Evolutionary conservation across 2,797 vertebrate species (phyloP), one percentile per base, ranked within the genome.

Genomic region (Florisuga fusca): DNA sequence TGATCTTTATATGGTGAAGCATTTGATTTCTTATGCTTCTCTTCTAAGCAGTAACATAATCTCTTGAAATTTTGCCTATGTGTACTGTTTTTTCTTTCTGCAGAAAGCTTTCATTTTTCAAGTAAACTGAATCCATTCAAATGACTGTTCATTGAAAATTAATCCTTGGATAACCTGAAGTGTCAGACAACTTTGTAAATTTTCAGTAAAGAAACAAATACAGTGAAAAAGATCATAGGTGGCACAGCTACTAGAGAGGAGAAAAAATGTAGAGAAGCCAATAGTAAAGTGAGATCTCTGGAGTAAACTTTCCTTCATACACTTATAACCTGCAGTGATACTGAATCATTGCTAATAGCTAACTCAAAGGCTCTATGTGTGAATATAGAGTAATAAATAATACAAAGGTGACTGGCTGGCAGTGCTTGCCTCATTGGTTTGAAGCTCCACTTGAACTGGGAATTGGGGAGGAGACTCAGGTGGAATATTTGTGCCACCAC

Each of bases 381-480:
- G 77, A 91, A 95, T 94, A 90, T 21, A 76, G 19, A 63, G 18
- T 74, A 94, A 87, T 53, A 79, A 81, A 82, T 87, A 89, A 73
- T 58, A 41, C 1, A 3, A 29, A 67, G 36, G 34, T 46, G 68
- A 85, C 63, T 79, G 58, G 43, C 26, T 84, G 59, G 43, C 27
- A 91, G 48, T 25, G 5, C 48, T 82, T 50, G 18, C 54, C 63
- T 92, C 26, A 57, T n/a, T 89, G 79, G 67, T 81, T 91, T 71
- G 51, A 90, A 83, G 82, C 43, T 66, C 15, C 11, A 54, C 78
- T 90, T 90, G 76, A 93, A 79, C 59, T 72, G 62, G 91, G 71
- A 86, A 58, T 11, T 22, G 43, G 61, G 89, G 57, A 79, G 53
- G 75, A 68, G 78, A 90, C 46, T 73, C 63, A 77, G 27, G 34